Evolutionary conservation across 2,888 invertebrate genomes (phyloP).

Genomic region (Crematogaster levior): DNA sequence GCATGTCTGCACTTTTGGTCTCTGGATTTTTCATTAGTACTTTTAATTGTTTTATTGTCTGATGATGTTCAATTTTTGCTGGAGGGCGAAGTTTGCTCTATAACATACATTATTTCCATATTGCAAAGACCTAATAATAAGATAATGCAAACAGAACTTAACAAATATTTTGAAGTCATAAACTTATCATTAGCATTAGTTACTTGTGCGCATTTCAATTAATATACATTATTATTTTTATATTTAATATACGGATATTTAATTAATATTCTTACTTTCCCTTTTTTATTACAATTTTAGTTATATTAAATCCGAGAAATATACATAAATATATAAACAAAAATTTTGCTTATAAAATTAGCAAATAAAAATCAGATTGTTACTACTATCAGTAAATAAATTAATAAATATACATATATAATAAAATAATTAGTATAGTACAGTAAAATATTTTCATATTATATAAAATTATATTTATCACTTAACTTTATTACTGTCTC

Average conservation of each 20-base stretch:
- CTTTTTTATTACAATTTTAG: background rate
- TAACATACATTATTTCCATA: conserved; percentile 57
- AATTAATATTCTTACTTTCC: conserved; percentile 1
- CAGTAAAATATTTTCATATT: background rate
- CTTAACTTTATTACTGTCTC: background rate
- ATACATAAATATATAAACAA: background rate
- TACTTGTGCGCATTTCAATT: too few relatives aligned
- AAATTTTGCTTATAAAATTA: background rate
- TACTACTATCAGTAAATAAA: background rate
- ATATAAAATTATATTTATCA: background rate
- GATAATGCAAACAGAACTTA: background rate
- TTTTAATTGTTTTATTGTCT: conserved; percentile 57
- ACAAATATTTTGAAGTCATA: conserved; percentile 3
- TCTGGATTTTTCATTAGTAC: conserved; percentile 54
- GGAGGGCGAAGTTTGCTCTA: conserved; percentile 76
- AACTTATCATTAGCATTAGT: conserved; percentile 3
- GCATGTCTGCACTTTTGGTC: conserved; percentile 60
- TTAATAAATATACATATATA: background rate
- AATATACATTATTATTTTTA: too few relatives aligned
- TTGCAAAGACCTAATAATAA: conserved; percentile 30
- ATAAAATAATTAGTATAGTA: too few relatives aligned
- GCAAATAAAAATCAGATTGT: background rate
- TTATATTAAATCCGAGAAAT: background rate
- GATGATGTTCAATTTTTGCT: conserved; percentile 61
- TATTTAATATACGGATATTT: too few relatives aligned